Percentiles rank a stretch among this genome's conserved stretches.
These are phyloP conservation scores for Crenuchus spilurus DNA, from an alignment of 2,797 vertebrate genomes.

Conservation along the genomic window DNA sequence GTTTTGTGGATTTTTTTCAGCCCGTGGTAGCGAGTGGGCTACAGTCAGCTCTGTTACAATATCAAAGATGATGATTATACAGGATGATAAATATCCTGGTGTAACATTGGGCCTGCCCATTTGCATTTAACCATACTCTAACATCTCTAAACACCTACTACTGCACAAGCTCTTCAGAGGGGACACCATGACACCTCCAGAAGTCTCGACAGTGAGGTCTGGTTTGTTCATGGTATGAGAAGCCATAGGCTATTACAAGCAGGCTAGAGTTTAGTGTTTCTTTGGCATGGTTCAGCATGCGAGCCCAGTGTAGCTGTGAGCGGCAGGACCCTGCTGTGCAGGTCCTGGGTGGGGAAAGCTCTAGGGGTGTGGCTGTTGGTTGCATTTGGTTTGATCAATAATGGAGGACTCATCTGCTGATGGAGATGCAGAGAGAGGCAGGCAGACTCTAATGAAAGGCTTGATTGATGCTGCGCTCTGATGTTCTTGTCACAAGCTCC, in stretches of 20 bases:
- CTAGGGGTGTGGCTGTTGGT: slow-evolving; percentile 22
- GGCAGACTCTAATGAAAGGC: slow-evolving; percentile 51
- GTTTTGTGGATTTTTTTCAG: too few species aligned
- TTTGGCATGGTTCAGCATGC: background rate
- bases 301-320: too few species aligned
- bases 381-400: slow-evolving; percentile 60
- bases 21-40: too few species aligned
- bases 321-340: slow-evolving; percentile 9
- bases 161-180: too few species aligned
- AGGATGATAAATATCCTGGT: too few species aligned
- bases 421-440: slow-evolving; percentile 39
- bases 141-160: too few species aligned
- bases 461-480: slow-evolving; percentile 45
- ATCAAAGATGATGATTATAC: too few species aligned
- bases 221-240: background rate
- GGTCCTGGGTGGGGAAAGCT: slow-evolving; percentile 27
- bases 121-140: too few species aligned
- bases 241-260: background rate
- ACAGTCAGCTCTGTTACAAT: too few species aligned
- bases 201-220: too few species aligned
- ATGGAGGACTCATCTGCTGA: slow-evolving; percentile 57
- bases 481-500: slow-evolving; percentile 37
- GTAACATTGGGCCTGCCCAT: too few species aligned
- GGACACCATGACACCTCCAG: too few species aligned
- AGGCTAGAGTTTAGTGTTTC: background rate